Percentiles rank a stretch among this genome's conserved stretches.
Conservation (phyloP, 2,113 vertebrate genomes). For the Cavia porcellus region DNA sequence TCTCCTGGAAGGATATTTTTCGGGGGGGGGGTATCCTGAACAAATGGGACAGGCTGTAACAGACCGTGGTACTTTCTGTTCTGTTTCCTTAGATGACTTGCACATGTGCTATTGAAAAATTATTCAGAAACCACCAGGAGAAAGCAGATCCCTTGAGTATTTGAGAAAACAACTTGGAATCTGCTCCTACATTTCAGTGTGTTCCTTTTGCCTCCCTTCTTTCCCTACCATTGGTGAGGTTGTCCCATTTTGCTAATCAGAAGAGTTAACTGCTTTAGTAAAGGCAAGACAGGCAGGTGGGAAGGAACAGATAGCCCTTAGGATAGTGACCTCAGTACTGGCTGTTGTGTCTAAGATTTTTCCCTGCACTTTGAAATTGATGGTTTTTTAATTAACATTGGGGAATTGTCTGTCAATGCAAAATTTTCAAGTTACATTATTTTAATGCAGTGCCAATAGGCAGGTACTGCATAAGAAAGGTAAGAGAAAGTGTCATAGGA, state of each 20-base stretch:
- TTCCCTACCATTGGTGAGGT: constrained; percentile 67
- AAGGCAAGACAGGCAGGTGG: neutral
- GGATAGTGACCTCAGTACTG: neutral
- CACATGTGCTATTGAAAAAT: constrained; percentile 87
- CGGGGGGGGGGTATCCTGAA: constrained; percentile 67
- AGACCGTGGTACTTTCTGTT: constrained; percentile 84
- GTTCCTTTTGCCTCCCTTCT: constrained; percentile 71
- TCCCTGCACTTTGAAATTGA: neutral
- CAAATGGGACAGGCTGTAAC: constrained; percentile 85
- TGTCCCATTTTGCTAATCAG: constrained; percentile 11
- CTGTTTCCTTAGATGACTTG: constrained; percentile 87
- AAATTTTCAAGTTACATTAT: neutral
- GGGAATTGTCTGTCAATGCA: neutral
- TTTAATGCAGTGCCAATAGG: neutral
- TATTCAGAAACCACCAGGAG: constrained; percentile 86
- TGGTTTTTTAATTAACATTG: neutral
- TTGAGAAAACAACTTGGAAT: constrained; percentile 87
- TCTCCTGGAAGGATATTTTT: constrained; percentile 80
- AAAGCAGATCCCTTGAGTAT: constrained; percentile 85
- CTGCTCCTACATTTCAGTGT: constrained; percentile 82
- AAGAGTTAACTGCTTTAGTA: constrained; percentile 1
- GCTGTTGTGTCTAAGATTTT: constrained; percentile 9
- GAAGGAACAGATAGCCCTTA: neutral
- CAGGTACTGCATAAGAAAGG: neutral
- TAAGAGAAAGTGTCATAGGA: neutral